Evolutionary conservation across 2,888 invertebrate species (phyloP).

Genomic region (Prenolepis imparis): DNA sequence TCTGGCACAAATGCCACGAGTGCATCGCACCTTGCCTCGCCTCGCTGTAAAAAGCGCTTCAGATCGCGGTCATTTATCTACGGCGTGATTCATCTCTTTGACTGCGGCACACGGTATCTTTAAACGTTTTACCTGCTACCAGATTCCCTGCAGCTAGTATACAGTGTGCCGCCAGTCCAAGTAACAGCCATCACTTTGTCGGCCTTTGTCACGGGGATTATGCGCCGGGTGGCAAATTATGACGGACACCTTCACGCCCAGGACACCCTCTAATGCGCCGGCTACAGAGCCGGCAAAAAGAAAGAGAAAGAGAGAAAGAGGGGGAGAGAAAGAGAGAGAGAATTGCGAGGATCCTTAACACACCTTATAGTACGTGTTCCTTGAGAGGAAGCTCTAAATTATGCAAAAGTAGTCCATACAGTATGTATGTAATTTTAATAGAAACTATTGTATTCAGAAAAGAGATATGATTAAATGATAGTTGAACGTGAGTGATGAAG

Average conservation of each 20-base stretch:
- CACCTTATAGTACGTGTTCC: slow-evolving; percentile 48
- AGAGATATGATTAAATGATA: neutral
- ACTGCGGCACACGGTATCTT: slow-evolving; percentile 66
- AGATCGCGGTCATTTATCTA: slow-evolving; percentile 63
- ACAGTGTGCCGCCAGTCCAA: slow-evolving; percentile 73
- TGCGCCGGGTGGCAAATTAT: slow-evolving; percentile 81
- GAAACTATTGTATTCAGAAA: neutral
- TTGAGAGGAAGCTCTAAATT: slow-evolving; percentile 46
- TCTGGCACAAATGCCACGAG: slow-evolving; percentile 30
- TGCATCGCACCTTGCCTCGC: slow-evolving; percentile 1
- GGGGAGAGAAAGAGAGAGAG: slow-evolving; percentile 10
- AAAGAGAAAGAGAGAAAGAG: slow-evolving; percentile 43
- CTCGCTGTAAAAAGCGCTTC: slow-evolving; percentile 45
- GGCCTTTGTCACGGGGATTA: slow-evolving; percentile 81
- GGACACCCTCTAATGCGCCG: slow-evolving; percentile 70
- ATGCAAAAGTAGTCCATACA: slow-evolving; percentile 19
- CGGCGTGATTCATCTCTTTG: slow-evolving; percentile 66
- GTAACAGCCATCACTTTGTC: slow-evolving; percentile 80
- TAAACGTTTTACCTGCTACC: slow-evolving; percentile 78
- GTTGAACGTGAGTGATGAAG: neutral
- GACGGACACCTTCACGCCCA: slow-evolving; percentile 80
- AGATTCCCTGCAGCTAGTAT: slow-evolving; percentile 75
- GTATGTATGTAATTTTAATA: slow-evolving; percentile 4
- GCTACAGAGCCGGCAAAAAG: slow-evolving; percentile 48
- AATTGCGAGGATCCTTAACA: slow-evolving; percentile 54